Evolutionary conservation across 2,113 vertebrate genomes (phyloP).

Genomic region (Nothoprocta perdicaria): DNA sequence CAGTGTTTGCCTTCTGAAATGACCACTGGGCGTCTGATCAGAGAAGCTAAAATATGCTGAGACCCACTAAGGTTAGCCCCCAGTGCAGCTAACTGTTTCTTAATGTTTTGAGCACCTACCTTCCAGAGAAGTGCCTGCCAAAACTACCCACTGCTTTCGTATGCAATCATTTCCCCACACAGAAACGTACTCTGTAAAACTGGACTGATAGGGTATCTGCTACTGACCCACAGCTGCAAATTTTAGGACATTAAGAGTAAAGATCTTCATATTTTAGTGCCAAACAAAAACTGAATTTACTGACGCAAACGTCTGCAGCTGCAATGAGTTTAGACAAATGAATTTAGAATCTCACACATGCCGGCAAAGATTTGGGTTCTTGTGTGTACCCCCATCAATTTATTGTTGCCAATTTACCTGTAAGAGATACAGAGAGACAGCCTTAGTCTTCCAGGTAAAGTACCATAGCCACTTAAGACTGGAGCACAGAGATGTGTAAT

Average conservation of each 20-base stretch:
- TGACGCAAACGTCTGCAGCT: not conserved
- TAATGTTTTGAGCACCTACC: not conserved
- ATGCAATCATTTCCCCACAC: not conserved
- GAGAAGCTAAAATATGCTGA: not conserved
- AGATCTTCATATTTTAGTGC: not conserved
- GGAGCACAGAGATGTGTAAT: not conserved
- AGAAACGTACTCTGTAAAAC: not conserved
- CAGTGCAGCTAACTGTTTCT: not conserved
- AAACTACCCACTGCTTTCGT: not conserved
- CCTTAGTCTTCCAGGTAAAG: not conserved
- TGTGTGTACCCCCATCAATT: not conserved
- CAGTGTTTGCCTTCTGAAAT: accelerated
- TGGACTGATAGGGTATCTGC: accelerated
- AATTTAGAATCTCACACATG: not conserved
- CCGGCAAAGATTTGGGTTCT: not conserved
- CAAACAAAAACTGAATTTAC: not conserved
- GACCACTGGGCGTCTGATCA: not conserved
- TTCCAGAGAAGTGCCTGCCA: not conserved
- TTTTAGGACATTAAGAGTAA: not conserved
- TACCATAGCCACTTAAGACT: not conserved
- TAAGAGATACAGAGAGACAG: not conserved
- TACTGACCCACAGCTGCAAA: not conserved
- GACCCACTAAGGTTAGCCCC: not conserved
- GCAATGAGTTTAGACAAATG: not conserved
- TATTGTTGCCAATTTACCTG: not conserved